phyloP scores from a whole-genome alignment of 2,888 invertebrate genomes.

The Caenorhabditis afra region DNA sequence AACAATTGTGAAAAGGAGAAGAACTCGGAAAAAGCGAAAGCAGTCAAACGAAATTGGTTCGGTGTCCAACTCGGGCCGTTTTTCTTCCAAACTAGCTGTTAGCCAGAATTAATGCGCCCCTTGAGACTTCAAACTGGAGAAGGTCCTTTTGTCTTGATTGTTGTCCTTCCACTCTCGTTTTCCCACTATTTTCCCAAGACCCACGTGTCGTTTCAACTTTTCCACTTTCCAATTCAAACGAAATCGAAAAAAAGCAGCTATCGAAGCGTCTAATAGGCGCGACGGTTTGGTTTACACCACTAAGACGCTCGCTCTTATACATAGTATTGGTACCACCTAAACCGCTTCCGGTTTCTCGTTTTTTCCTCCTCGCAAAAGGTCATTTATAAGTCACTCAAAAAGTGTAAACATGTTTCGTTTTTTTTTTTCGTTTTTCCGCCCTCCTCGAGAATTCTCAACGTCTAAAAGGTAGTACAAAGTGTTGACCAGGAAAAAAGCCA shows the following conservation, averaged over 20 bases:
- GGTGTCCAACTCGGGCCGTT: constrained; percentile 13
- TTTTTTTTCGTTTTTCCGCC: background rate
- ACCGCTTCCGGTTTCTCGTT: constrained; percentile 37
- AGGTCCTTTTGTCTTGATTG: constrained; percentile 49
- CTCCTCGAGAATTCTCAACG: background rate
- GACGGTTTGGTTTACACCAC: no score
- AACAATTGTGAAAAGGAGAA: background rate
- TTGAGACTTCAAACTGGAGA: constrained; percentile 31
- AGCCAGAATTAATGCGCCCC: constrained; percentile 58
- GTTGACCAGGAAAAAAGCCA: constrained; percentile 23
- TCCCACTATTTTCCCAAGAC: background rate
- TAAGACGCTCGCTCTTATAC: no score
- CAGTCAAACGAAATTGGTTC: constrained; percentile 11
- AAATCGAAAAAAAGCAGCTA: background rate
- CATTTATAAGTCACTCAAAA: constrained; percentile 42
- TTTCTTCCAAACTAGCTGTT: constrained; percentile 50
- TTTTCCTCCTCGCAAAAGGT: constrained; percentile 21
- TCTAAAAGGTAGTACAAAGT: background rate
- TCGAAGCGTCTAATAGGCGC: background rate
- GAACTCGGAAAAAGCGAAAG: background rate
- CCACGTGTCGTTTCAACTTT: no score
- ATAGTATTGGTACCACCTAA: no score
- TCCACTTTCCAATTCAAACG: no score
- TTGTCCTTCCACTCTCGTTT: constrained; percentile 28
- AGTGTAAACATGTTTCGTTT: constrained; percentile 46